Evolutionary conservation across 2,113 vertebrate genomes (phyloP).

Genomic region (Colistium nudipinnis): DNA sequence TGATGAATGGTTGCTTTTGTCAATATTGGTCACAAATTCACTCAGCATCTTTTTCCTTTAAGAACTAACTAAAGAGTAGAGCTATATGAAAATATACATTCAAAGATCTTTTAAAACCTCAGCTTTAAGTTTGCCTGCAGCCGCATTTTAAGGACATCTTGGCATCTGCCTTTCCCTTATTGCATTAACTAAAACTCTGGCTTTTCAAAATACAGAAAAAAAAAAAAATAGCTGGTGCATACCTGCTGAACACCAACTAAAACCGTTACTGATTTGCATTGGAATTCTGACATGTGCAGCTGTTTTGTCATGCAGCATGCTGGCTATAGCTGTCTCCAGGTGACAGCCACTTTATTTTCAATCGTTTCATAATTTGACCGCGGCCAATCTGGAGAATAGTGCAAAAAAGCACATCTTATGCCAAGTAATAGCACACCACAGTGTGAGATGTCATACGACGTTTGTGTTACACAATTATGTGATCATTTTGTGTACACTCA

Average conservation of each 20-base stretch:
- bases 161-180: neutral
- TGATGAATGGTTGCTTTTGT: neutral
- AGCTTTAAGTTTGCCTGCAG: too few relatives aligned
- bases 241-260: neutral
- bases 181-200: neutral
- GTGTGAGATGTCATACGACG: conserved; percentile 7
- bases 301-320: too few relatives aligned
- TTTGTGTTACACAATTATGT: too few relatives aligned
- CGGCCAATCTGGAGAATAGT: too few relatives aligned
- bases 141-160: neutral
- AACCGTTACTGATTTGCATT: neutral
- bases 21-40: neutral
- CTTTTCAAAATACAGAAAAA: too few relatives aligned
- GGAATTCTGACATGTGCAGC: neutral
- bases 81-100: neutral
- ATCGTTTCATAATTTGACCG: too few relatives aligned
- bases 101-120: too few relatives aligned
- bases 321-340: too few relatives aligned
- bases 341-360: too few relatives aligned
- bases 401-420: too few relatives aligned
- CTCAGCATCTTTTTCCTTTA: neutral
- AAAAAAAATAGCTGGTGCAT: neutral
- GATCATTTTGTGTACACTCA: conserved; percentile 28
- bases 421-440: too few relatives aligned
- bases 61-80: neutral